Evolutionary conservation across 2,113 vertebrate genomes (phyloP), one percentile per base, ranked within the genome.

Genomic region (Percina caprodes): DNA sequence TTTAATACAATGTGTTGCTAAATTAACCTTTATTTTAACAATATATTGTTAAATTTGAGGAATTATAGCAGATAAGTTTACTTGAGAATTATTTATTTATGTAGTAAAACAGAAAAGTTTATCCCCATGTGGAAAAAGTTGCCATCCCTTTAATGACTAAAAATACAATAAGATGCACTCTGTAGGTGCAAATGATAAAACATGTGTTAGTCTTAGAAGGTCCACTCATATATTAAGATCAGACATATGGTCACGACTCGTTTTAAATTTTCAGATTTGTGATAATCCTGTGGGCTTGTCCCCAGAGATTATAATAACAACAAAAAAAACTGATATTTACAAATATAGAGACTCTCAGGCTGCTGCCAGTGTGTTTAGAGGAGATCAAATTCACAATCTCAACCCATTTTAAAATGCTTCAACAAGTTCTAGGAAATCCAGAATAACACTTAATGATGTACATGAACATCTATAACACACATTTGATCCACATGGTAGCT

Each of bases 171-270:
- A 73, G 67, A 77, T 86, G 80, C 1, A 6, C 46, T 61, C 56
- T 62, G 76, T 45, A 82, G 82, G 74, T 83, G 76, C 55, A 85
- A 74, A 83, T 83, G 60, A 76, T 82, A 60, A 71, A 75, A 68
- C 56, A 67, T 61, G 42, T 59, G 30, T 78, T n/a, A 51, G 30
- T 67, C 52, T 67, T 55, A 52, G 55, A 74, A 30, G 48, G 60
- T 69, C 60, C 2, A 56, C 14, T 26, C 35, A 77, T 86, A 60
- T 39, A 84, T 85, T 80, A 86, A 35, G 21, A 79, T 55, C 75
- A 67, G 71, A 66, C 14, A 55, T 16, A 6, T 1, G 35, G 72
- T 54, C 52, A 66, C 58, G 55, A 67, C 46, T 70, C 12, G 60
- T 72, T 86, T 77, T 23, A 77, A 63, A 74, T 35, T 54, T 68